Percentiles rank a stretch among this genome's conserved stretches.
Conservation (phyloP, 1,140 invertebrate genomes). For the Macrosteles quadrilineatus region DNA sequence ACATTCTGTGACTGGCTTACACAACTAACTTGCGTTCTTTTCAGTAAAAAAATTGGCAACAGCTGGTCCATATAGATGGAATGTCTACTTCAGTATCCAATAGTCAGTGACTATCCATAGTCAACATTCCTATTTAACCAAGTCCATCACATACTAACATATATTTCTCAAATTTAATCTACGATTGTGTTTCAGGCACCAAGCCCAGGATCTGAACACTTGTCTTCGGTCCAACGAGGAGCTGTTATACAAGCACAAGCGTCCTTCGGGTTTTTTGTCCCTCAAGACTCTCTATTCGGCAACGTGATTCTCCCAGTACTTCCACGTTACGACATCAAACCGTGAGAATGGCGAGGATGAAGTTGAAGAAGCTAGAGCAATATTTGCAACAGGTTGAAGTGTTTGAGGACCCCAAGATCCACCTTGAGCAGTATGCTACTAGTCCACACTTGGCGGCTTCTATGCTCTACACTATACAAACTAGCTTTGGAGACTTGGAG, state of each 20-base stretch:
- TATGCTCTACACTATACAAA: conserved; percentile 82
- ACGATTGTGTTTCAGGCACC: conserved; percentile 27
- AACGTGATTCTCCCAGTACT: conserved; percentile 93
- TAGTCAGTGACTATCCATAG: no score
- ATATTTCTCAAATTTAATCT: conserved; percentile 47
- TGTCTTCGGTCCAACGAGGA: conserved; percentile 54
- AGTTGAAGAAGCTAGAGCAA: conserved; percentile 78
- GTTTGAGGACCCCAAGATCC: conserved; percentile 86
- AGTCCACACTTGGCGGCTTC: conserved; percentile 86
- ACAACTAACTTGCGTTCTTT: neutral
- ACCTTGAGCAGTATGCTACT: conserved; percentile 93
- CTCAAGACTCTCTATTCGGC: conserved; percentile 94
- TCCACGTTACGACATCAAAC: conserved; percentile 73
- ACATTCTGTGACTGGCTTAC: no score
- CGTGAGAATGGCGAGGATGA: conserved; percentile 61
- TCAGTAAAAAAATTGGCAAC: neutral
- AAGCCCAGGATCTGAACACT: conserved; percentile 16
- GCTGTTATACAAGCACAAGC: conserved; percentile 86
- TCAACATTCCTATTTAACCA: neutral
- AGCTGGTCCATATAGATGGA: no score
- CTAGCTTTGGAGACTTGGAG: conserved; percentile 72
- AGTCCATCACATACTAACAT: conserved; percentile 19
- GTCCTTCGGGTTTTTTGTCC: conserved; percentile 90
- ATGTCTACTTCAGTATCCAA: no score
- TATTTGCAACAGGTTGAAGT: conserved; percentile 76